Percentiles rank a stretch among this genome's conserved stretches.
Evolutionary conservation across 2,888 invertebrate species (phyloP).

Genomic region (Agrotis clavis): DNA sequence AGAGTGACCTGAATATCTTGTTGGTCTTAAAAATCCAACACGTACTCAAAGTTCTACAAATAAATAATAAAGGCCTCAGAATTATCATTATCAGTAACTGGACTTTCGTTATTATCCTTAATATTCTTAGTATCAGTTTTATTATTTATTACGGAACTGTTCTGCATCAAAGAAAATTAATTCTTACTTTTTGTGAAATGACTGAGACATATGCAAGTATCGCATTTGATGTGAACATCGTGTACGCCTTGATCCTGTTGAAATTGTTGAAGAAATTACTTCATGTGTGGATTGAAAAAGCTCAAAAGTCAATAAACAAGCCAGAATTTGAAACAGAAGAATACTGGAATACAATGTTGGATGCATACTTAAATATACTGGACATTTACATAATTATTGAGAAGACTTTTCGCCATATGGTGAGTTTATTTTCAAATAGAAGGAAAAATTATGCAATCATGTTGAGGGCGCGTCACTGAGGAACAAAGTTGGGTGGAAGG

Average conservation of each 20-base stretch:
- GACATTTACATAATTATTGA: constrained; percentile 14
- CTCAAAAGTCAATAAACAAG: not conserved
- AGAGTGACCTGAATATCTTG: constrained; percentile 8
- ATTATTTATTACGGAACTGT: not conserved
- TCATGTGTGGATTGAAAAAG: constrained; percentile 9
- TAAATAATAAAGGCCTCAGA: not conserved
- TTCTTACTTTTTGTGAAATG: not conserved
- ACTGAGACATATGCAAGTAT: not conserved
- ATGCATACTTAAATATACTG: not conserved
- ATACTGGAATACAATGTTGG: constrained; percentile 3
- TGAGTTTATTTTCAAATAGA: not conserved
- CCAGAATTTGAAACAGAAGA: not conserved
- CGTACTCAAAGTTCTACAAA: not conserved
- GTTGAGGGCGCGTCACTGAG: no score
- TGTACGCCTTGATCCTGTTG: constrained; percentile 7
- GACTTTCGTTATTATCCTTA: constrained; percentile 3
- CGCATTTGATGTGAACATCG: constrained; percentile 12
- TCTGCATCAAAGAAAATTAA: not conserved
- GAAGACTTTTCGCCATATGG: constrained; percentile 4
- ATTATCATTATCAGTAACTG: not conserved
- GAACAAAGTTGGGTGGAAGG: no score
- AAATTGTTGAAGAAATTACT: constrained; percentile 13
- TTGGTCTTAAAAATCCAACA: constrained; percentile 18
- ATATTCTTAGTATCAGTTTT: constrained; percentile 3
- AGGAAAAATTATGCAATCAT: not conserved